Conservation (phyloP, 2,888 invertebrate genomes). For the Cheilosia scutellata region DNA sequence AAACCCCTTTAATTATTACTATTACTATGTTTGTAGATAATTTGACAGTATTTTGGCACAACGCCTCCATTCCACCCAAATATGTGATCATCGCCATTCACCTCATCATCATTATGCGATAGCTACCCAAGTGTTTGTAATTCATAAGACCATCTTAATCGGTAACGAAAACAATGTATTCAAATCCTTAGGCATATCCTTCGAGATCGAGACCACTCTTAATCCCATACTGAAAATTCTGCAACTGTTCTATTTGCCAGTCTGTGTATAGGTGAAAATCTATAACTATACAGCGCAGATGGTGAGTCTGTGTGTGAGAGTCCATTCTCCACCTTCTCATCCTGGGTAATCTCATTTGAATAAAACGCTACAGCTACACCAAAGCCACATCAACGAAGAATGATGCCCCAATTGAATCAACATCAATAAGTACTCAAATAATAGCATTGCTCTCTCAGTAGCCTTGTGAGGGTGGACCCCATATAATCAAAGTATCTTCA, state of each 20-base stretch:
- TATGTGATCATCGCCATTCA: slow-evolving; percentile 24
- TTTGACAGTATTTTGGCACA: neutral
- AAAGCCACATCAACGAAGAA: slow-evolving; percentile 49
- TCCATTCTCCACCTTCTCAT: slow-evolving; percentile 8
- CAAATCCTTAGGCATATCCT: neutral
- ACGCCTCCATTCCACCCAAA: neutral
- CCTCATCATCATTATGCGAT: neutral
- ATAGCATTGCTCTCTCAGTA: slow-evolving; percentile 50
- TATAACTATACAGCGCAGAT: neutral
- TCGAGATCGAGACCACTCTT: neutral
- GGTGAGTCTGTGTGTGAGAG: slow-evolving; percentile 1
- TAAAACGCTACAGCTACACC: slow-evolving; percentile 38
- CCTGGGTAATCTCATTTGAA: slow-evolving; percentile 63
- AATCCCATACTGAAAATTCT: slow-evolving; percentile 8
- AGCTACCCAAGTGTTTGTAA: slow-evolving; percentile 8
- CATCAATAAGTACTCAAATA: slow-evolving; percentile 71
- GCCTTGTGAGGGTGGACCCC: neutral
- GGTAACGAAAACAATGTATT: slow-evolving; percentile 41
- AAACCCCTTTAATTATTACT: neutral
- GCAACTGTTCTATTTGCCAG: neutral
- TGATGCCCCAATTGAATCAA: slow-evolving; percentile 69
- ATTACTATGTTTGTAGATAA: neutral
- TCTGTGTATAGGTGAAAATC: neutral
- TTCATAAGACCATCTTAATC: slow-evolving; percentile 48
- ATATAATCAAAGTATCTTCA: neutral